A percentile compares a stretch with the other conserved stretches of the same genome.
Conservation (phyloP, 30 jellyfish, hydroid and myxozoan genomes). For the Pseudorhiza aurosa region DNA sequence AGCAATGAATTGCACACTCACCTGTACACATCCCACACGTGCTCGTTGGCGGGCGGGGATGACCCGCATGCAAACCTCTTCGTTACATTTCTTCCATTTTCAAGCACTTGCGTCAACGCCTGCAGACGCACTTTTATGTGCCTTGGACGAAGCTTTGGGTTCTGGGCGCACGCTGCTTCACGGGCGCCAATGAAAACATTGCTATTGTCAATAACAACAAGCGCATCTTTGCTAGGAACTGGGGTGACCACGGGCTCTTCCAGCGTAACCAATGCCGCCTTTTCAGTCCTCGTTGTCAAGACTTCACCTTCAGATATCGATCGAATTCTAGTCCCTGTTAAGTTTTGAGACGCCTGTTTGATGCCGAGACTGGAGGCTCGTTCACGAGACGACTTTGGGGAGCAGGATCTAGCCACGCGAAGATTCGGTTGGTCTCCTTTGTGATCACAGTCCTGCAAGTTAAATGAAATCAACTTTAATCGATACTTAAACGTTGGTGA, state of each 20-base stretch:
- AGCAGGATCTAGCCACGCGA: neutral
- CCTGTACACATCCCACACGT: conserved; percentile 96
- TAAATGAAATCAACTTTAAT: no score
- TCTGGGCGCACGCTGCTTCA: conserved; percentile 82
- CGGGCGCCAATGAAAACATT: conserved; percentile 93
- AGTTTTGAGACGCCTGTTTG: neutral
- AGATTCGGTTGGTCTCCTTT: neutral
- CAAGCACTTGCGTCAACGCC: conserved; percentile 71
- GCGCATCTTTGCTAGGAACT: conserved; percentile 27
- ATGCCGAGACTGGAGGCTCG: conserved; percentile 48
- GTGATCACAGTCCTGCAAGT: neutral
- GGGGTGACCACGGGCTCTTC: conserved; percentile 3
- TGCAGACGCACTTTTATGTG: conserved; percentile 84
- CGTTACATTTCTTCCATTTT: conserved; percentile 77
- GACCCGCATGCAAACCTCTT: conserved; percentile 80
- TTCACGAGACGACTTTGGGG: conserved; percentile 11
- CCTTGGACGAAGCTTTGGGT: conserved; percentile 74
- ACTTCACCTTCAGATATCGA: conserved; percentile 50
- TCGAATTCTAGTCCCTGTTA: conserved; percentile 22
- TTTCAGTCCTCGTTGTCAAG: neutral
- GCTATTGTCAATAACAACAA: conserved; percentile 86
- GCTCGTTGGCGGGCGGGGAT: conserved; percentile 87
- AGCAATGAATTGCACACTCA: neutral
- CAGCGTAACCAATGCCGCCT: neutral
- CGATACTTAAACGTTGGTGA: no score